These are phyloP conservation scores for Coptotermes formosanus DNA, from an alignment of 1,140 invertebrate genomes.

Conservation along the genomic window DNA sequence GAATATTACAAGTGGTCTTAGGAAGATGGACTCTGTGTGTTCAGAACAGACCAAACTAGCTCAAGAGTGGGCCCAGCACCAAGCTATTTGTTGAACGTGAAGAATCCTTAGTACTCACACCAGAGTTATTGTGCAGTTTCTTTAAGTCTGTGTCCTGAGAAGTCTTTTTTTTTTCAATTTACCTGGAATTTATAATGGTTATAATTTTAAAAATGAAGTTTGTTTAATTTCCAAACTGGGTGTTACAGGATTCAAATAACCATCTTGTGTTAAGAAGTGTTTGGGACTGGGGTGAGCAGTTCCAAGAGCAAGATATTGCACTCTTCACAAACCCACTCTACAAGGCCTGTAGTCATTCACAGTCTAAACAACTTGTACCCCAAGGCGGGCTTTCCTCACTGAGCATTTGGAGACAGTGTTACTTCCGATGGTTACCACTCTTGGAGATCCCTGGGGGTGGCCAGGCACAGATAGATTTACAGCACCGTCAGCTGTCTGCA, in stretches of 20 bases:
- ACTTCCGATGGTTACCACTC: slow-evolving; percentile 81
- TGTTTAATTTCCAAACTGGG: slow-evolving; percentile 3
- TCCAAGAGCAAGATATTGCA: slow-evolving; percentile 68
- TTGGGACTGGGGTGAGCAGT: slow-evolving; percentile 84
- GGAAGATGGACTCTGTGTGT: too few species aligned
- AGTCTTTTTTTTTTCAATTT: too few species aligned
- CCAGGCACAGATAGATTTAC: slow-evolving; percentile 52
- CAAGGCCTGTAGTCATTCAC: slow-evolving; percentile 33
- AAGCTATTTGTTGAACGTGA: too few species aligned
- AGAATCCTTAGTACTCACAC: too few species aligned
- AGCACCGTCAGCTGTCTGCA: slow-evolving; percentile 30
- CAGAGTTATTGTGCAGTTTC: too few species aligned
- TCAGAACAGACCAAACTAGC: too few species aligned
- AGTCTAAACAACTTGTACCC: slow-evolving; percentile 40
- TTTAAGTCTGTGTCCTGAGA: too few species aligned
- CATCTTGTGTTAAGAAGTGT: slow-evolving; percentile 67
- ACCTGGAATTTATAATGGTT: too few species aligned
- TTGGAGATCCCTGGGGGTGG: slow-evolving; percentile 79
- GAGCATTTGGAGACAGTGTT: slow-evolving; percentile 86
- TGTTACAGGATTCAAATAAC: slow-evolving; percentile 50
- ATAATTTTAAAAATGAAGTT: too few species aligned
- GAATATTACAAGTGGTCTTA: too few species aligned
- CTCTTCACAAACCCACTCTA: slow-evolving; percentile 78
- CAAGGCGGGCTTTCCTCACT: slow-evolving; percentile 57
- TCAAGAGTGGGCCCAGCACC: too few species aligned